Percentiles rank a stretch among this genome's conserved stretches.
phyloP scores from a whole-genome alignment of 2,797 vertebrate genomes.

The Pteropus rufus region DNA sequence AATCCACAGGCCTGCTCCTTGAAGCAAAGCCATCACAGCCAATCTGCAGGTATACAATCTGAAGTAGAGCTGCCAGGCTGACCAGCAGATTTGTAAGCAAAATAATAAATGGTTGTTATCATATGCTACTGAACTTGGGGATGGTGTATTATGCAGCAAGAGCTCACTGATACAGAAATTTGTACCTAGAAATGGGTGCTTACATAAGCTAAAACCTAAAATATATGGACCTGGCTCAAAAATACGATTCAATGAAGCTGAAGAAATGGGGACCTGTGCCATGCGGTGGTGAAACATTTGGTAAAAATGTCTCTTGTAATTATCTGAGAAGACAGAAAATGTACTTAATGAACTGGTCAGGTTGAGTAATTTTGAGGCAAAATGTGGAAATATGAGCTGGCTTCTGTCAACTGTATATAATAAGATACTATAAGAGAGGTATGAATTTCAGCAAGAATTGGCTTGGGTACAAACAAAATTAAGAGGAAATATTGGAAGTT shows the following conservation, averaged over 20 bases:
- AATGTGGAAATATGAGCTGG: neutral
- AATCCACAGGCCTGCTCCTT: neutral
- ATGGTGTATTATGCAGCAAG: neutral
- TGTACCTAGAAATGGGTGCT: neutral
- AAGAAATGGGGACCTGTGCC: neutral
- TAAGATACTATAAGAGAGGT: neutral
- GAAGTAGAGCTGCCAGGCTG: neutral
- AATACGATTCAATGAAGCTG: neutral
- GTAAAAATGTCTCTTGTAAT: neutral
- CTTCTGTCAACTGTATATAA: neutral
- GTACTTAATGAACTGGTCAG: neutral
- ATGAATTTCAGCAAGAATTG: neutral
- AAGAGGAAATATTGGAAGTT: neutral
- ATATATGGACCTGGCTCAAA: neutral
- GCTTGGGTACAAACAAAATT: slow-evolving; percentile 9
- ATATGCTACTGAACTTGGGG: neutral
- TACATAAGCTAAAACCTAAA: slow-evolving; percentile 24
- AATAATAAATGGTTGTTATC: neutral
- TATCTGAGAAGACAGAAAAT: neutral
- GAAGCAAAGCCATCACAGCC: neutral
- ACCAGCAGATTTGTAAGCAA: neutral
- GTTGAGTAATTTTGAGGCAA: neutral
- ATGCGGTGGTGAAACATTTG: neutral
- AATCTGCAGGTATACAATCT: neutral
- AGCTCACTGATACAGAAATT: slow-evolving; percentile 2